Base-by-base conservation (phyloP, 2,113 vertebrate species). In the Sebastes schlegelii region DNA sequence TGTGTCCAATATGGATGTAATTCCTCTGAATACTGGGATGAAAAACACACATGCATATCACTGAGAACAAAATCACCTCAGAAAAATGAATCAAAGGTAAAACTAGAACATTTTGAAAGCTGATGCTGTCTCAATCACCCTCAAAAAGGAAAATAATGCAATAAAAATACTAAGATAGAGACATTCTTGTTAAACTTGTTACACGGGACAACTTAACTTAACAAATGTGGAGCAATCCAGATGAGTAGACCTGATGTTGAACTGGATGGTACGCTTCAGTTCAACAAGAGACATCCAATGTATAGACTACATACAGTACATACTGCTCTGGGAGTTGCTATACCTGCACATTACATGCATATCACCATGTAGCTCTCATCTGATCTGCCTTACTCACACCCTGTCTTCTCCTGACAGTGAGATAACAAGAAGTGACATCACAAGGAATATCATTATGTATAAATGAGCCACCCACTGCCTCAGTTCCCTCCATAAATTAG, bases 361-460 rank as follows among this genome's bases (percentile, higher is more conserved):
- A 58, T 88, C 72, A 88, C 89, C 81, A 82, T 63, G 49, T 34
- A 6, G 60, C 74, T 54, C 61, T 74, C 74, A 42, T 85, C 80
- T 85, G 83, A 86, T 90, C 76, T 88, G 43, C 54, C 61, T 57
- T 14, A 21, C 19, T 67, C 19, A 52, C 64, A 9, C 19, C 63
- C 52, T 23, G 69, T 87, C 85, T 17, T 46, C 84, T 74, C 69
- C 69, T 23, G 72, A 48, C 69, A 52, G 71, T 4, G 61, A 81
- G 62, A 90, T 89, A 91, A 91, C 84, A 71, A 89, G 88, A 80
- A 83, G 85, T 86, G 90, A 81, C 92, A 92, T 91, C 92, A 92
- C 86, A 93, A 51, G 84, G 91, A 93, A 94, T 91, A 80, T 88
- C 55, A 84, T 87, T 87, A 90, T 79, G 84, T 60, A 82, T 80